A percentile compares a stretch with the other conserved stretches of the same genome.
These are phyloP conservation scores for Helostoma temminkii DNA, from an alignment of 2,797 vertebrate species.

Conservation along the genomic window DNA sequence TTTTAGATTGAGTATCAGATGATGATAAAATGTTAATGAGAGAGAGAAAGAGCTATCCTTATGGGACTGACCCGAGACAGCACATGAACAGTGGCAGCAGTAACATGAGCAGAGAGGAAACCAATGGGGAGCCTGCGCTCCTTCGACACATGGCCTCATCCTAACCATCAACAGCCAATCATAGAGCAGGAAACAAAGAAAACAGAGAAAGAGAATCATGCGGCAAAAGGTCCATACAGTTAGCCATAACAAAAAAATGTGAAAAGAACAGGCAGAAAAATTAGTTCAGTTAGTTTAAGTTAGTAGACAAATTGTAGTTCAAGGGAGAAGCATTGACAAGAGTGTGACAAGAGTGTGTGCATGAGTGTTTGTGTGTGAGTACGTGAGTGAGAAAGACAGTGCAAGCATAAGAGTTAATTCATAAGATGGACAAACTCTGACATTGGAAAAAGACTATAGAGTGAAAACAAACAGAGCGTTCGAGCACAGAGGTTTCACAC, in stretches of 20 bases:
- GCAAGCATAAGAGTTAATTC: conserved; percentile 48
- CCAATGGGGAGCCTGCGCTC: conserved; percentile 93
- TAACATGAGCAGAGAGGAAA: conserved; percentile 92
- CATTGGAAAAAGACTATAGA: conserved; percentile 62
- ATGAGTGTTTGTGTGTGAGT: conserved; percentile 23
- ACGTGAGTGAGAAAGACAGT: conserved; percentile 29
- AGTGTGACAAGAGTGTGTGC: conserved; percentile 63
- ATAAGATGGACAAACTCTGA: conserved; percentile 43
- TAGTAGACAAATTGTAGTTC: conserved; percentile 23
- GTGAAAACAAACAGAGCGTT: conserved; percentile 74
- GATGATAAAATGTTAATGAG: conserved; percentile 45
- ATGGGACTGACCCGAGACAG: conserved; percentile 95
- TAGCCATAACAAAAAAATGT: conserved; percentile 73
- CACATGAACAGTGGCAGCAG: conserved; percentile 97
- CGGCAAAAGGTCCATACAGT: conserved; percentile 72
- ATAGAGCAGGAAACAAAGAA: conserved; percentile 85
- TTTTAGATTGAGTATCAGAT: conserved; percentile 19
- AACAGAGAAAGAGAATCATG: conserved; percentile 86
- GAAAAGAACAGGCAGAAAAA: conserved; percentile 54
- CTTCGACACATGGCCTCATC: conserved; percentile 93
- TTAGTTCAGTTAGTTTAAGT: conserved; percentile 13
- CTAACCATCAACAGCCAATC: conserved; percentile 89
- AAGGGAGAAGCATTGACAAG: conserved; percentile 66
- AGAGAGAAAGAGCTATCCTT: conserved; percentile 51
- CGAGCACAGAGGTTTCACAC: conserved; percentile 71